A percentile compares a stretch with the other conserved stretches of the same genome.
phyloP scores from a whole-genome alignment of 2,797 vertebrate genomes.

The Enteromius fasciolatus region DNA sequence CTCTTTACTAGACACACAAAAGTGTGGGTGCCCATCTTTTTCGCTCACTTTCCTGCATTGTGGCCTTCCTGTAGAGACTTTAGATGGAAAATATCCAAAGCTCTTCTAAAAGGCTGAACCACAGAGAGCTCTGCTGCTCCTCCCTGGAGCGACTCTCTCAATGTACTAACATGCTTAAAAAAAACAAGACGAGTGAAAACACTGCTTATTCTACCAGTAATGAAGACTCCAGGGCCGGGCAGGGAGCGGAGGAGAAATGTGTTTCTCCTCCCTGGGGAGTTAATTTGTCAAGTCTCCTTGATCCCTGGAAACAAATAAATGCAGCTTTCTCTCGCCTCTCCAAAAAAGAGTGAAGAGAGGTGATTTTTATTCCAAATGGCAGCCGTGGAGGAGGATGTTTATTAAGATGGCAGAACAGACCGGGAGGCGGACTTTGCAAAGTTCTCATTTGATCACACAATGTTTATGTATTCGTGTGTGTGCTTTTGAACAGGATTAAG shows the following conservation, averaged over 20 bases:
- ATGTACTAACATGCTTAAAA: constrained; percentile 74
- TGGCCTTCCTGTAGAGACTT: constrained; percentile 37
- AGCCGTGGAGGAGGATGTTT: constrained; percentile 46
- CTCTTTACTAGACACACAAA: constrained; percentile 30
- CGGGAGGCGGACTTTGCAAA: constrained; percentile 51
- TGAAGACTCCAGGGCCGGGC: constrained; percentile 76
- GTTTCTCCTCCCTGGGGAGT: constrained; percentile 72
- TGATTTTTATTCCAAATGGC: constrained; percentile 58
- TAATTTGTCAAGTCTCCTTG: constrained; percentile 78
- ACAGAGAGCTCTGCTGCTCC: constrained; percentile 61
- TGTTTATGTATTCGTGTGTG: constrained; percentile 54
- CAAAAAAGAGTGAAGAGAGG: constrained; percentile 37
- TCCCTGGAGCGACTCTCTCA: constrained; percentile 74
- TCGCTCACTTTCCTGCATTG: neutral
- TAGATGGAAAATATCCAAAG: constrained; percentile 65
- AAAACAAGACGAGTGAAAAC: constrained; percentile 45
- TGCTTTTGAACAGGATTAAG: constrained; percentile 30
- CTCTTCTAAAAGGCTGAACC: constrained; percentile 53
- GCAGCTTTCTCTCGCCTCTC: constrained; percentile 32
- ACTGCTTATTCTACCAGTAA: constrained; percentile 79
- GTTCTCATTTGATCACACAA: constrained; percentile 49
- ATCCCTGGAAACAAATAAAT: constrained; percentile 76
- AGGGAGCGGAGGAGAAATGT: constrained; percentile 62
- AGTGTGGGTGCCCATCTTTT: constrained; percentile 1
- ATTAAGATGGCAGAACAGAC: constrained; percentile 55